Evolutionary conservation across 2,888 invertebrate species (phyloP).

Genomic region (Chrysopilus asiliformis): DNA sequence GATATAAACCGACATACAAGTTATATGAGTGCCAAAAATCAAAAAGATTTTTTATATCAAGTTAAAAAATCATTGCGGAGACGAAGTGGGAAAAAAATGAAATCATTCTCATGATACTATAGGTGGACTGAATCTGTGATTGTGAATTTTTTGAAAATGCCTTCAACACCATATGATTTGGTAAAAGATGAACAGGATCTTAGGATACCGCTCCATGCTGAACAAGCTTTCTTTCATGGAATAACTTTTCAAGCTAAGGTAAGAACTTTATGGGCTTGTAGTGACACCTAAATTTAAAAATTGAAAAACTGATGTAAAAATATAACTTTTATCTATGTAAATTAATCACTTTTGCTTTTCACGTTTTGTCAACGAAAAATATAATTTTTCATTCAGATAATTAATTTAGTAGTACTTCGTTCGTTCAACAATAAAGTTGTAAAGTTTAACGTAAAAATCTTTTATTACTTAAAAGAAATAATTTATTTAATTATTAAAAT

Average conservation of each 20-base stretch:
- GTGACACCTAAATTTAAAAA: too few species aligned
- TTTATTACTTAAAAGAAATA: too few species aligned
- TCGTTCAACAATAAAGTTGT: too few species aligned
- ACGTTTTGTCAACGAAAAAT: too few species aligned
- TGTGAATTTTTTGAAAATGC: constrained; percentile 51
- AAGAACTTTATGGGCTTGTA: constrained; percentile 31
- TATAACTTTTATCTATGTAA: too few species aligned
- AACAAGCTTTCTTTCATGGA: constrained; percentile 87
- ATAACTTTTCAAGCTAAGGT: constrained; percentile 97
- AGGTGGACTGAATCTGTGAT: constrained; percentile 38
- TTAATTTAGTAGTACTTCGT: too few species aligned
- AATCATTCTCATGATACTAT: constrained; percentile 37
- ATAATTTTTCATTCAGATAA: too few species aligned
- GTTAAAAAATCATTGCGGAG: constrained; percentile 32
- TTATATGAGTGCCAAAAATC: constrained; percentile 8
- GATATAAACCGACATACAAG: too few species aligned
- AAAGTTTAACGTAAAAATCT: too few species aligned
- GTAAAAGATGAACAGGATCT: constrained; percentile 95
- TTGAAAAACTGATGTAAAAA: too few species aligned
- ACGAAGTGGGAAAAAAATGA: constrained; percentile 36
- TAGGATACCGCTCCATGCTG: constrained; percentile 90
- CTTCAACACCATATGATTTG: constrained; percentile 80
- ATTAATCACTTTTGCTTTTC: too few species aligned
- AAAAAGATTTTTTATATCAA: constrained; percentile 29
- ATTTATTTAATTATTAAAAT: too few species aligned